phyloP scores from a whole-genome alignment of 2,888 invertebrate genomes.

The Orthosia cruda region DNA sequence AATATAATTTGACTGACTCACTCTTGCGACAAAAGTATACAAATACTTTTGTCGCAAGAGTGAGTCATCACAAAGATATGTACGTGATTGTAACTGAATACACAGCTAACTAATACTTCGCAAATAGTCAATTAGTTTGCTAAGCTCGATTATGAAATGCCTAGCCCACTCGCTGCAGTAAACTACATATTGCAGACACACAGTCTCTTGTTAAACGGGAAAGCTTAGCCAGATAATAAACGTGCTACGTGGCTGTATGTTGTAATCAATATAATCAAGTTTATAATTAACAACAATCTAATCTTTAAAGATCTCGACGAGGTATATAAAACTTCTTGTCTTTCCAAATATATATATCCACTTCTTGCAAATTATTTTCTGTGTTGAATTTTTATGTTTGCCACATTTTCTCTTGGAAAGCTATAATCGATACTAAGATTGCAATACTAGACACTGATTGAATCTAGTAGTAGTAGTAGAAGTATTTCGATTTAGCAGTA shows the following conservation, averaged over 20 bases:
- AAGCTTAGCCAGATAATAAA: conserved; percentile 24
- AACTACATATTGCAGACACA: conserved; percentile 21
- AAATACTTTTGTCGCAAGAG: conserved; percentile 10
- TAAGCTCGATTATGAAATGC: conserved; percentile 33
- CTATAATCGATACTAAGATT: background rate
- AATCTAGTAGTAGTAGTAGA: background rate
- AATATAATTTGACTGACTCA: too few species aligned
- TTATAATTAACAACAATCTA: conserved; percentile 11
- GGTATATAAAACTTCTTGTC: background rate
- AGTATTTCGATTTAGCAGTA: background rate
- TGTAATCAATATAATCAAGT: conserved; percentile 33
- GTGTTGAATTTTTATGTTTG: background rate
- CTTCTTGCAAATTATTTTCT: background rate
- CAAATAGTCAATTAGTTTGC: conserved; percentile 37
- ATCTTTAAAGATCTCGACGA: conserved; percentile 14
- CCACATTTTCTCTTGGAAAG: background rate
- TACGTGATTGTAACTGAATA: conserved; percentile 23
- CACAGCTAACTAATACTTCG: conserved; percentile 15
- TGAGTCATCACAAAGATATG: conserved; percentile 9
- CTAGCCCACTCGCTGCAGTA: conserved; percentile 10
- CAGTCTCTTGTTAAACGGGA: conserved; percentile 15
- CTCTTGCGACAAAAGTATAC: too few species aligned
- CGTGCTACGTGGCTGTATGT: conserved; percentile 11
- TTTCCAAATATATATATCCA: background rate
- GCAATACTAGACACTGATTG: background rate